A percentile compares a stretch with the other conserved stretches of the same genome.
phyloP scores from a whole-genome alignment of 2,113 vertebrate genomes.

The Pseudonaja textilis region DNA sequence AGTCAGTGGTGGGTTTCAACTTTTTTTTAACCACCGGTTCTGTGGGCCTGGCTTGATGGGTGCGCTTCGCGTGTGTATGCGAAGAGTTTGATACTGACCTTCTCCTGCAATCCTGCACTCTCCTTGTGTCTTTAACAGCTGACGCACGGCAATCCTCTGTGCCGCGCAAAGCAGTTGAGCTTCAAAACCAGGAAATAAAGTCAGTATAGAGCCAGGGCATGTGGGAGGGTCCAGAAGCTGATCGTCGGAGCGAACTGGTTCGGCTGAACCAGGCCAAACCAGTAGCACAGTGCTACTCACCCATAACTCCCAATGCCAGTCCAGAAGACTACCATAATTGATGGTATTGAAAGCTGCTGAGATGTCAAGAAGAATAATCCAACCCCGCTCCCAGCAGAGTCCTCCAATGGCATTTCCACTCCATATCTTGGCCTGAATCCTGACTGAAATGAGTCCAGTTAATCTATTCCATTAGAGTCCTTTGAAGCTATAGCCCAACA shows the following conservation, averaged over 20 bases:
- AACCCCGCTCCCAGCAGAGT: not conserved
- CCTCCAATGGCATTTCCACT: not conserved
- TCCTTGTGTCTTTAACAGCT: no score
- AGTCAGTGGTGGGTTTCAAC: not conserved
- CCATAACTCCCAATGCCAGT: not conserved
- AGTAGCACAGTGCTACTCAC: not conserved
- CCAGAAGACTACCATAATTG: not conserved
- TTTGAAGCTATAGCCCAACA: not conserved
- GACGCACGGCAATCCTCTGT: no score
- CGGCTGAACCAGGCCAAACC: no score
- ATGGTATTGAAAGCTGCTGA: not conserved
- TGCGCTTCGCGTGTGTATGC: accelerated
- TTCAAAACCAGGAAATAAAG: no score
- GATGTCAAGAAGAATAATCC: not conserved
- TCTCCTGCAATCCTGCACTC: no score
- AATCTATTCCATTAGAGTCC: not conserved
- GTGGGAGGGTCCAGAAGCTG: no score
- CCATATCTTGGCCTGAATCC: not conserved
- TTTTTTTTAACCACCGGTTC: no score
- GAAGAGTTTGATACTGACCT: no score
- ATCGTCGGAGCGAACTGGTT: no score
- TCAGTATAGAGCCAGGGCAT: no score
- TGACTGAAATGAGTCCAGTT: not conserved
- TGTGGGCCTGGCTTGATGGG: no score
- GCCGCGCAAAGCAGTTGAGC: no score